Conservation (phyloP, 2,888 invertebrate species). For the Drepana falcataria region DNA sequence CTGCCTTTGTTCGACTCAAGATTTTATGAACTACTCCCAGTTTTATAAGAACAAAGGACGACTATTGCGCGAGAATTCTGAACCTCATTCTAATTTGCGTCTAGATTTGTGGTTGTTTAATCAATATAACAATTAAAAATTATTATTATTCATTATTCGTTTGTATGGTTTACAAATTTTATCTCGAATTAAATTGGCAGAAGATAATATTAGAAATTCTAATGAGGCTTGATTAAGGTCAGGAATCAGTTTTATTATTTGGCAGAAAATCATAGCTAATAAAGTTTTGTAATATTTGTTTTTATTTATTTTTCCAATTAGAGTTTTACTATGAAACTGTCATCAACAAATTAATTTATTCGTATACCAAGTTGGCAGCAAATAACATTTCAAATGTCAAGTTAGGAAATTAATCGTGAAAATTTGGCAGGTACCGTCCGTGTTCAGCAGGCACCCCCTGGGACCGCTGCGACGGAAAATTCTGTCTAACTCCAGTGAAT, state of each 20-base stretch:
- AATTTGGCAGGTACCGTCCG: conserved; percentile 35
- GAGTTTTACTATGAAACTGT: background rate
- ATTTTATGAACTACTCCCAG: conserved; percentile 14
- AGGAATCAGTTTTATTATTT: too few species aligned
- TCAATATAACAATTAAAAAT: background rate
- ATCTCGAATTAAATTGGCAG: too few species aligned
- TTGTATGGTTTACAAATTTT: background rate
- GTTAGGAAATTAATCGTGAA: conserved; percentile 49
- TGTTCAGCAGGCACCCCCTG: conserved; percentile 38
- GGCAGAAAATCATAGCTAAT: too few species aligned
- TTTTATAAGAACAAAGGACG: conserved; percentile 5
- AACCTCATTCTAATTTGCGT: background rate
- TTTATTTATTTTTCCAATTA: too few species aligned
- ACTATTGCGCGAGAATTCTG: background rate
- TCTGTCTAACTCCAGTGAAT: conserved; percentile 41
- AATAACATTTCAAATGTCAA: conserved; percentile 42
- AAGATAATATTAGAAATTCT: too few species aligned
- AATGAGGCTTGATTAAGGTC: too few species aligned
- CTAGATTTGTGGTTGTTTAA: background rate
- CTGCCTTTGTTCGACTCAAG: conserved; percentile 15
- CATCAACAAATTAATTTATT: background rate
- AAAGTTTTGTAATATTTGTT: too few species aligned
- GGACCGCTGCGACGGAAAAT: conserved; percentile 35
- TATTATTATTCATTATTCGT: background rate
- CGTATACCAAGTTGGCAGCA: conserved; percentile 8